Base-by-base conservation (phyloP, 2,888 invertebrate genomes). In the Pseudococcus longispinus region DNA sequence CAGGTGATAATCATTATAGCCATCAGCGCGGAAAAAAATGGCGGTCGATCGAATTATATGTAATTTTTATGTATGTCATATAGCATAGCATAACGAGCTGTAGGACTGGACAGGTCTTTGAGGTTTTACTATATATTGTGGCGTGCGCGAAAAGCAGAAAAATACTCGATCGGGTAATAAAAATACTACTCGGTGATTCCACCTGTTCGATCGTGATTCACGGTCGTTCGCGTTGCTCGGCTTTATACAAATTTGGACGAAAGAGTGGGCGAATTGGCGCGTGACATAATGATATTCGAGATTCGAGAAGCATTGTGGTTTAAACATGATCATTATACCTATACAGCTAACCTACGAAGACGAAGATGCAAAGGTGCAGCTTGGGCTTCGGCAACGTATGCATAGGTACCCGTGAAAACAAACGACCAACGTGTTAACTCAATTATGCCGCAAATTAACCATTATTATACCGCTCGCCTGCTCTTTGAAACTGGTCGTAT, bases 251-350 rank as follows among this genome's bases (percentile, higher is more conserved):
- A 37, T 77, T 77, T 29, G 77, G 70, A 8, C 77, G 37, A 32
- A 55, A 37, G 77, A 77, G 77, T 77, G 77, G 77, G 77, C 77
- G 77, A 77, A 77, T 77, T 77, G 77, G 77, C 77, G 77, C 77
- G 77, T 77, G 77, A 77, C 77, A 77, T 32, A 74, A 74, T 26
- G 32, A 32, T 74, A 74, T 32, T 74, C 55, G 55, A 55, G 55
- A 70, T 70, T 70, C 70, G 70, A 55, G 55, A 29, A 42, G 42
- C 29, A 77, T 77, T 77, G 77, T 42, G 77, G 77, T 77, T 77
- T 70, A 70, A 77, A 77, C 77, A 77, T 29, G 77, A 77, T 77
- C 77, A 42, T 77, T 77, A 77, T 32, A 74, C 5, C 13, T 44
- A 44, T 44, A 32, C 3, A 32, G n/a, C 37, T 4, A 37, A 46